Base-by-base conservation (phyloP, 2,797 vertebrate species). In the Sebastes vulpes region DNA sequence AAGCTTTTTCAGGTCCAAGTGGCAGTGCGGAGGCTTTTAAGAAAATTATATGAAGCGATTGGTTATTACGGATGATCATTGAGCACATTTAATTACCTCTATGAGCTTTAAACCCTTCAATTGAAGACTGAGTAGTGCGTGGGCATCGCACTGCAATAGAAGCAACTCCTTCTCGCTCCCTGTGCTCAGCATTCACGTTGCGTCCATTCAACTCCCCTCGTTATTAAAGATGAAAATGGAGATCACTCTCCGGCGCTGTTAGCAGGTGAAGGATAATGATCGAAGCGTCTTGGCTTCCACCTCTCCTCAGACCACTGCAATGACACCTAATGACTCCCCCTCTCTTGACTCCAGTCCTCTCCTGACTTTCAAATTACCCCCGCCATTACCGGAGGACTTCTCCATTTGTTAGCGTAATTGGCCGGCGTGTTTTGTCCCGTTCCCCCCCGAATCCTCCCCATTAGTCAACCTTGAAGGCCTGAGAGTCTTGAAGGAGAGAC, bases 401-500 rank as follows among this genome's bases (percentile, higher is more conserved):
- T 92, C 83, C 89, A 91, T 95, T 94, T 93, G 90, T 93, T 87
- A 82, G 82, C 52, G 67, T 94, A 95, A 95, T 95, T 93, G 90
- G 83, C 69, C 59, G 31, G 6, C 89, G 73, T 72, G 82, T 91
- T 91, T 75, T 70, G 72, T 85, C 68, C 85, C 31, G 68, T 83
- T 91, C 69, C 72, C 78, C 6, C 35, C 7, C 60, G 75, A 93
- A 77, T 84, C 82, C 82, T 80, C 66, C 60, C 80, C 86, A 89
- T 92, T 85, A 89, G 73, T 86, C 77, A 72, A 26, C 56, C 77
- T 50, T 9, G 1, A 56, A 77, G 74, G 66, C 28, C 21, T 54
- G 61, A 42, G 61, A 61, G 68, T n/a, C 66, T 72, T 48, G 38
- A 48, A 11, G 46, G 59, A 31, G 21, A 54, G 52, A 68, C 9